phyloP scores from a whole-genome alignment of 1,140 invertebrate species.

The Trichogramma pretiosum region DNA sequence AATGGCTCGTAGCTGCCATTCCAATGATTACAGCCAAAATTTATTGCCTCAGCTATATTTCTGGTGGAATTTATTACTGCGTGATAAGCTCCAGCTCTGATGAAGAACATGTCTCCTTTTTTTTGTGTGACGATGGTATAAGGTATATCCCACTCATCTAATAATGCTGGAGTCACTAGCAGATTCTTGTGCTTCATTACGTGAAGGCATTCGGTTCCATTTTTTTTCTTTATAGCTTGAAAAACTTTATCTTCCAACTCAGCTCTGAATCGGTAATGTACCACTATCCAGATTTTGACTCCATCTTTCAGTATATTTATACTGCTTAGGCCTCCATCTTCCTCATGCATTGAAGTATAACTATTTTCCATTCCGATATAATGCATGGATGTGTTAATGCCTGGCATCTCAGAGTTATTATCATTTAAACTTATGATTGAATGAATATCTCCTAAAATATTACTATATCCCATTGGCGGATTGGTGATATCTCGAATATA shows the following conservation, averaged over 20 bases:
- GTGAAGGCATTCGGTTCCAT: not conserved
- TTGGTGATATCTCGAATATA: not conserved
- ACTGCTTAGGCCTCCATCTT: too few relatives aligned
- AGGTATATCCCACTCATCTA: not conserved
- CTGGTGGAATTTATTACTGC: not conserved
- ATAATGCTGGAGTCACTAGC: not conserved
- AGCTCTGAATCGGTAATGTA: not conserved
- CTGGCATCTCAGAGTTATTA: not conserved
- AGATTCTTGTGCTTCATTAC: not conserved
- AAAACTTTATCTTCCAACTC: not conserved
- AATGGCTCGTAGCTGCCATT: not conserved
- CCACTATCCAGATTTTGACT: not conserved
- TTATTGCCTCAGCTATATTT: conserved; percentile 1
- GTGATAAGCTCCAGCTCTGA: not conserved
- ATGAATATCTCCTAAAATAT: not conserved
- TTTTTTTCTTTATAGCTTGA: not conserved
- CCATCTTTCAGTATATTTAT: not conserved
- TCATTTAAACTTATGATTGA: not conserved
- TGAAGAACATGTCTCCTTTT: not conserved
- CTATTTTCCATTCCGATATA: not conserved
- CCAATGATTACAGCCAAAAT: not conserved
- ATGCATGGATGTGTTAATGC: not conserved
- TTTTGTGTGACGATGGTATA: not conserved
- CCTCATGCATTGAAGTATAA: not conserved
- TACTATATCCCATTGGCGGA: not conserved